phyloP scores from a whole-genome alignment of 2,888 invertebrate species.

The Hypselothyrea guttata region DNA sequence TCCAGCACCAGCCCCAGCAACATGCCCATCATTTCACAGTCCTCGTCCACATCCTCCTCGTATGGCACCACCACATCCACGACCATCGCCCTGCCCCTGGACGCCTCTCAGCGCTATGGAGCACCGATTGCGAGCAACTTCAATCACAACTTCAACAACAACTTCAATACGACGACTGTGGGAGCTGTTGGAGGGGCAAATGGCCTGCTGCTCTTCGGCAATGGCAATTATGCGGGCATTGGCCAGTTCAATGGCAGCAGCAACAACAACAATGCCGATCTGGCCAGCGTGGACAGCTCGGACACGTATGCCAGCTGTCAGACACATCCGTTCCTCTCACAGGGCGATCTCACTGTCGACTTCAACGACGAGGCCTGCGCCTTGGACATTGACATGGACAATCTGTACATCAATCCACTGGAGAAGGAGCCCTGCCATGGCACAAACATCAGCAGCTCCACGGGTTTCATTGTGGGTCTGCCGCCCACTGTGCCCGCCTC shows the following conservation, averaged over 20 bases:
- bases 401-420: conserved; percentile 94
- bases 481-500: conserved; percentile 69
- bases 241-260: conserved; percentile 59
- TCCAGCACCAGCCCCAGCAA: conserved; percentile 56
- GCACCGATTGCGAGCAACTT: conserved; percentile 78
- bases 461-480: conserved; percentile 76
- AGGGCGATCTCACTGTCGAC: conserved; percentile 87
- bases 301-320: conserved; percentile 98
- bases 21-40: conserved; percentile 76
- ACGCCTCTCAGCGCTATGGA: conserved; percentile 77
- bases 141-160: conserved; percentile 81
- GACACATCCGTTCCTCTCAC: conserved; percentile 96
- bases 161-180: conserved; percentile 77
- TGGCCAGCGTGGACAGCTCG: conserved; percentile 88
- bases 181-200: conserved; percentile 51
- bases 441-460: conserved; percentile 60
- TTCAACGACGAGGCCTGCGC: conserved; percentile 82
- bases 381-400: conserved; percentile 87
- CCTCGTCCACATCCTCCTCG: conserved; percentile 80
- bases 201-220: conserved; percentile 58
- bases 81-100: conserved; percentile 81
- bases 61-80: conserved; percentile 81
- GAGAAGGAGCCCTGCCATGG: conserved; percentile 84
- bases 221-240: conserved; percentile 58
- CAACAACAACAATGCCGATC: conserved; percentile 83